phyloP scores from a whole-genome alignment of 2,888 invertebrate species.

The Abrostola tripartita region DNA sequence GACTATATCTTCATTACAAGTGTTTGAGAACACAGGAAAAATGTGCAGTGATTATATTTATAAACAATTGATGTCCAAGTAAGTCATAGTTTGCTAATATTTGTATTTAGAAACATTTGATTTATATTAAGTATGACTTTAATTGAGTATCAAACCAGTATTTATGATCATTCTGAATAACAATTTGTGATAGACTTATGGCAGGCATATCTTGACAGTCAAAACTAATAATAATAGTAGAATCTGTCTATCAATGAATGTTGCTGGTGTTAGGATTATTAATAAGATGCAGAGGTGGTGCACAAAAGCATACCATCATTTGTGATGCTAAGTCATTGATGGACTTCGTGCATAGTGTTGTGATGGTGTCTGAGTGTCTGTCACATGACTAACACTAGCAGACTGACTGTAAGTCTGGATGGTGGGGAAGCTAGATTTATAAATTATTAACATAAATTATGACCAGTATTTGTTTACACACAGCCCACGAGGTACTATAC shows the following conservation, averaged over 20 bases:
- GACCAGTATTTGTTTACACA: conserved; percentile 37
- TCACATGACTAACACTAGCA: conserved; percentile 5
- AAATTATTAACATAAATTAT: conserved; percentile 13
- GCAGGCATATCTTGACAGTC: conserved; percentile 29
- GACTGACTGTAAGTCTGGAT: conserved; percentile 3
- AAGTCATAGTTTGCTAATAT: conserved; percentile 34
- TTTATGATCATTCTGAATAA: conserved; percentile 46
- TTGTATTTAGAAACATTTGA: conserved; percentile 42
- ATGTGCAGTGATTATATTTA: conserved; percentile 33
- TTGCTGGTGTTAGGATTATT: conserved; percentile 19
- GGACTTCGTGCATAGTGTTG: conserved; percentile 10
- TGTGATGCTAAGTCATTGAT: conserved; percentile 14
- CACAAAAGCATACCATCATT: no score
- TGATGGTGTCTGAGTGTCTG: conserved; percentile 37
- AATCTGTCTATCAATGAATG: conserved; percentile 19
- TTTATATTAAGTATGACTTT: conserved; percentile 47
- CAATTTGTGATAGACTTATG: conserved; percentile 35
- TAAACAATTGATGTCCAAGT: conserved; percentile 43
- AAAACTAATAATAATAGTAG: conserved; percentile 36
- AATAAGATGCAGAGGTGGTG: conserved; percentile 5
- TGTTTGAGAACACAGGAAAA: conserved; percentile 33
- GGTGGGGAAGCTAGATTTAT: conserved; percentile 34
- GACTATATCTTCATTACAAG: conserved; percentile 12
- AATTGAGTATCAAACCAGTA: conserved; percentile 49
- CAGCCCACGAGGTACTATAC: conserved; percentile 7